Evolutionary conservation across 2,113 vertebrate species (phyloP).

Genomic region (Pseudois nayaur): DNA sequence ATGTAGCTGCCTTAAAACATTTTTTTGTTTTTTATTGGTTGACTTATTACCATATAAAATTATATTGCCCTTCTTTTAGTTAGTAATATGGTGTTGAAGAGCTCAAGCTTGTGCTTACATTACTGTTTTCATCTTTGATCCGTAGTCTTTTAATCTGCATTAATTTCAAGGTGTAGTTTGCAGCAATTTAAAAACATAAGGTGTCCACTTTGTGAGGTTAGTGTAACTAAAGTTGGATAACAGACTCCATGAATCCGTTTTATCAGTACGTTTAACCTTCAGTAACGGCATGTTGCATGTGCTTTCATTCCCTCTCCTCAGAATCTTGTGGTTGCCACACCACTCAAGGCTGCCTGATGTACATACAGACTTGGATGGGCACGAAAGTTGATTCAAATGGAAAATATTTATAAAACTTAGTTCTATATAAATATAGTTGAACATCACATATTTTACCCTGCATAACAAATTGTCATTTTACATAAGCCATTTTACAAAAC

Average conservation of each 20-base stretch:
- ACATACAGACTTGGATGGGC: background rate
- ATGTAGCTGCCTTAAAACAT: background rate
- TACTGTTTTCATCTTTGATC: background rate
- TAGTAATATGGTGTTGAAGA: background rate
- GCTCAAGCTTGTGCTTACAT: background rate
- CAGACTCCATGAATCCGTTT: background rate
- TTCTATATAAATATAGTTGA: background rate
- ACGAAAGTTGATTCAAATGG: background rate
- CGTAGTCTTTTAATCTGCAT: background rate
- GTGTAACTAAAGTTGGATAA: background rate
- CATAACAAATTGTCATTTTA: background rate
- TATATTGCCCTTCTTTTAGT: background rate
- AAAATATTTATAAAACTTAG: background rate
- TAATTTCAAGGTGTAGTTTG: background rate
- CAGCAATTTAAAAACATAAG: background rate
- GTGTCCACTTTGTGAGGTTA: background rate
- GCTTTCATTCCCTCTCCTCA: background rate
- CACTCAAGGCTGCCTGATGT: background rate
- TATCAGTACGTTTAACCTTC: accelerated
- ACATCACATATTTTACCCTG: background rate
- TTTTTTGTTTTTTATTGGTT: background rate
- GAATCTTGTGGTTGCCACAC: background rate
- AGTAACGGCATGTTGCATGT: background rate
- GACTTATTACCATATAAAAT: background rate
- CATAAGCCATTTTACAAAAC: background rate